Conservation (phyloP, 2,797 vertebrate genomes). For the Gadopsis marmoratus region DNA sequence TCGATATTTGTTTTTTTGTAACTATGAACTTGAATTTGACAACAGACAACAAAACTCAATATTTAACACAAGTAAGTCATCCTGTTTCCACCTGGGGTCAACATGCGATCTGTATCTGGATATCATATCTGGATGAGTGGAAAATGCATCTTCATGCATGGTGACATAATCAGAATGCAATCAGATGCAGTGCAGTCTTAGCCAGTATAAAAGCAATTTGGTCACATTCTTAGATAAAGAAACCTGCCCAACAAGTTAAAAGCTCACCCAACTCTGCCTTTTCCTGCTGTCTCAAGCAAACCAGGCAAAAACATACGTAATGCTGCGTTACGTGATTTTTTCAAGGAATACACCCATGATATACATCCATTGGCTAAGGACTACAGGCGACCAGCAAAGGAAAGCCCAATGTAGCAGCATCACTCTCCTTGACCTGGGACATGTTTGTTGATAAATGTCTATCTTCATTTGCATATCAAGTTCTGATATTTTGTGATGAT, state of each 20-base stretch:
- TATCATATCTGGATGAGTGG: neutral
- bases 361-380: neutral
- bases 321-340: no score
- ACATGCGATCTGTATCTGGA: neutral
- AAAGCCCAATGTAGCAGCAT: neutral
- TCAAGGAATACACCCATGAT: neutral
- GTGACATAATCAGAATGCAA: neutral
- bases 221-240: neutral
- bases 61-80: neutral
- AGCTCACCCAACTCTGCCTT: neutral
- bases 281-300: slow-evolving; percentile 5
- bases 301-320: neutral
- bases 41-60: neutral
- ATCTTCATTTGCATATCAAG: slow-evolving; percentile 15
- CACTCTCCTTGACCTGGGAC: slow-evolving; percentile 15
- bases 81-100: neutral
- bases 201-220: neutral
- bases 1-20: neutral
- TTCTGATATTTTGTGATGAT: slow-evolving; percentile 9
- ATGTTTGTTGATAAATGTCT: slow-evolving; percentile 18
- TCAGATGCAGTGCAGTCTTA: neutral
- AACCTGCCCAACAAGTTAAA: neutral
- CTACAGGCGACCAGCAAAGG: neutral
- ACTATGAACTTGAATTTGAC: neutral
- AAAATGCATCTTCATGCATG: neutral